Percentiles rank a stretch among this genome's conserved stretches.
These are phyloP conservation scores for Lytechinus pictus DNA, from an alignment of 35 echinoderm and acorn worm genomes.

Conservation along the genomic window DNA sequence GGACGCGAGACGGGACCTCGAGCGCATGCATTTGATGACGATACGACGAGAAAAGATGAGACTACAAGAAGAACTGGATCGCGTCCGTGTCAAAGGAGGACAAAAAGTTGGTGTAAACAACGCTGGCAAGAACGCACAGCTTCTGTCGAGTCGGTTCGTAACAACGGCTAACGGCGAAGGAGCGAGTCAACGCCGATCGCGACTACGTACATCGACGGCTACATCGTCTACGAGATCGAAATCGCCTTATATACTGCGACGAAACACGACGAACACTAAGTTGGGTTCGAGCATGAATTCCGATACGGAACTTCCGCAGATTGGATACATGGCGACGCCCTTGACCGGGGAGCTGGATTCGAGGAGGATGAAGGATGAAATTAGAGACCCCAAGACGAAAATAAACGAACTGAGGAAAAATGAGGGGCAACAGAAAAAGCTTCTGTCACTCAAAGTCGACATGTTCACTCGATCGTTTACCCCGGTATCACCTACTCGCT, in stretches of 20 bases:
- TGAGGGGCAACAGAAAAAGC: conserved; percentile 15
- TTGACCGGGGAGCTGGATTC: neutral
- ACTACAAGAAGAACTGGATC: conserved; percentile 82
- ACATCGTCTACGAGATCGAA: neutral
- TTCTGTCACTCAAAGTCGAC: conserved; percentile 29
- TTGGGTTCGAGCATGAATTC: conserved; percentile 5
- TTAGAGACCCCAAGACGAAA: conserved; percentile 34
- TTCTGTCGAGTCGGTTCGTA: conserved; percentile 33
- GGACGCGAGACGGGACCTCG: conserved; percentile 67
- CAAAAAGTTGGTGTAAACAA: neutral
- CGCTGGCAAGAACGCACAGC: conserved; percentile 44
- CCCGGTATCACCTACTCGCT: neutral
- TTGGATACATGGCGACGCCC: conserved; percentile 1
- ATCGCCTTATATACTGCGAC: neutral
- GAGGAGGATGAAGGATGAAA: neutral
- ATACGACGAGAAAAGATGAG: conserved; percentile 84
- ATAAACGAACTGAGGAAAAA: conserved; percentile 27
- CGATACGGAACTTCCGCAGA: conserved; percentile 1
- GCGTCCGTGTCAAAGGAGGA: conserved; percentile 70
- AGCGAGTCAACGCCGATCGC: conserved; percentile 22
- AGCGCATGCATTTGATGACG: conserved; percentile 83
- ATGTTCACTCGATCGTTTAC: conserved; percentile 57
- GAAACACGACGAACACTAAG: conserved; percentile 24
- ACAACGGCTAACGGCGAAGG: neutral
- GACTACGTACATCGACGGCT: neutral